Percentiles rank a stretch among this genome's conserved stretches.
phyloP scores from a whole-genome alignment of 2,797 vertebrate species.

The Odontamblyopus rebecca region DNA sequence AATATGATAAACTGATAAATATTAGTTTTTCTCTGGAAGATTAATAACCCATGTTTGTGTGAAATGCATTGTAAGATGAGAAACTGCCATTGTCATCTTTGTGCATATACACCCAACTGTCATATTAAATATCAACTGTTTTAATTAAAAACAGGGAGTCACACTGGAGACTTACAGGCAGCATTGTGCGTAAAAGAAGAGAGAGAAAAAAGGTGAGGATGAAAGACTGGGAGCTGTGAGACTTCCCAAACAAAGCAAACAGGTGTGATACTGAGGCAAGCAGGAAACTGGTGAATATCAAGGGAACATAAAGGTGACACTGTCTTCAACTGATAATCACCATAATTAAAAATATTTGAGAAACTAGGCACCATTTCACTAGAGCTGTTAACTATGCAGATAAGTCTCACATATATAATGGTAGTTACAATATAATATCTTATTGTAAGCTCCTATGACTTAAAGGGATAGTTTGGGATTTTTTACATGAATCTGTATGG shows the following conservation, averaged over 20 bases:
- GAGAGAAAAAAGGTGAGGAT: background rate
- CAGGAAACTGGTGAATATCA: background rate
- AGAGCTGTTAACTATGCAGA: background rate
- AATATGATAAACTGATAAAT: conserved; percentile 1
- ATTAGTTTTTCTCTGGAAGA: background rate
- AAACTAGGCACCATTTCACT: background rate
- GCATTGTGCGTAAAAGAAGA: background rate
- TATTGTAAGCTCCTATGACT: too few relatives aligned
- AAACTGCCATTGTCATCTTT: conserved; percentile 27
- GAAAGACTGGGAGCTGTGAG: background rate
- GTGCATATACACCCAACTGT: conserved; percentile 25
- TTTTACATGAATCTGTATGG: too few relatives aligned
- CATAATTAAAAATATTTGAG: background rate
- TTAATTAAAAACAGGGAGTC: conserved; percentile 23
- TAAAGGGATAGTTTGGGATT: too few relatives aligned
- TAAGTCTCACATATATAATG: background rate
- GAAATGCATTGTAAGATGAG: conserved; percentile 15
- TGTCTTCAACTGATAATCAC: background rate
- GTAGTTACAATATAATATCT: too few relatives aligned
- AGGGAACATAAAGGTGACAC: background rate
- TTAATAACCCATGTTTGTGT: background rate
- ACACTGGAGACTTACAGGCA: background rate
- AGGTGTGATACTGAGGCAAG: background rate
- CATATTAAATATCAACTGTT: conserved; percentile 32
- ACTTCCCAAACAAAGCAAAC: conserved; percentile 5